Conservation (phyloP, 2,888 invertebrate genomes). For the Cactoblastis cactorum region DNA sequence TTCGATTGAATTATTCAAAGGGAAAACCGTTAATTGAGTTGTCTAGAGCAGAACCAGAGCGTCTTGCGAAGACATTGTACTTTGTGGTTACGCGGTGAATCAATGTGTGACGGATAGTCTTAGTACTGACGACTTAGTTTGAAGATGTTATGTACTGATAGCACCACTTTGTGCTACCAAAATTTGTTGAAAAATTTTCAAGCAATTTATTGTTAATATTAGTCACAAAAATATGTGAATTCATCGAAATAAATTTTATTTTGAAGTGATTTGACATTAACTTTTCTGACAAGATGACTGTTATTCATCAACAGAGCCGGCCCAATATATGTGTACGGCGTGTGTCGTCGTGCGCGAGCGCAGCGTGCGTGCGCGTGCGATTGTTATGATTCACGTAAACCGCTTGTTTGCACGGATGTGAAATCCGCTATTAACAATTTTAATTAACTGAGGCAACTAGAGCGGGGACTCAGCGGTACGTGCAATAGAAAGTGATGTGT, state of each 20-base stretch:
- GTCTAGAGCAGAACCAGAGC: constrained; percentile 21
- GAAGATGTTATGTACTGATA: too few species aligned
- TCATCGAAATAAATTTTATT: too few species aligned
- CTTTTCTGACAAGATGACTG: too few species aligned
- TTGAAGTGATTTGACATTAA: too few species aligned
- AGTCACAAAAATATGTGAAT: too few species aligned
- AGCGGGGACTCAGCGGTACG: constrained; percentile 60
- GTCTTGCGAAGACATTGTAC: constrained; percentile 26
- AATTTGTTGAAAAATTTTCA: too few species aligned
- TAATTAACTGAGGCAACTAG: constrained; percentile 74
- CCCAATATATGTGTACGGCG: constrained; percentile 6
- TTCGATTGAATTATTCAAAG: constrained; percentile 45
- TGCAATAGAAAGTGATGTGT: constrained; percentile 75
- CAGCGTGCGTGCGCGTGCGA: constrained; percentile 30
- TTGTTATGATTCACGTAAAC: constrained; percentile 72
- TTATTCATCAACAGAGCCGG: too few species aligned
- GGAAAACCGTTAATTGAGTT: constrained; percentile 55
- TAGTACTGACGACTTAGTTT: background rate
- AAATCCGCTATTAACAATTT: constrained; percentile 77
- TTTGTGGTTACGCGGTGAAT: constrained; percentile 43
- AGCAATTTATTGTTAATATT: too few species aligned
- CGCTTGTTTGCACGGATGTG: constrained; percentile 73
- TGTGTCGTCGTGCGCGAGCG: constrained; percentile 20
- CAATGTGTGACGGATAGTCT: constrained; percentile 46
- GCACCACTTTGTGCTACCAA: too few species aligned